Conservation (phyloP, 2,888 invertebrate species). For the Protodeltote pygarga region DNA sequence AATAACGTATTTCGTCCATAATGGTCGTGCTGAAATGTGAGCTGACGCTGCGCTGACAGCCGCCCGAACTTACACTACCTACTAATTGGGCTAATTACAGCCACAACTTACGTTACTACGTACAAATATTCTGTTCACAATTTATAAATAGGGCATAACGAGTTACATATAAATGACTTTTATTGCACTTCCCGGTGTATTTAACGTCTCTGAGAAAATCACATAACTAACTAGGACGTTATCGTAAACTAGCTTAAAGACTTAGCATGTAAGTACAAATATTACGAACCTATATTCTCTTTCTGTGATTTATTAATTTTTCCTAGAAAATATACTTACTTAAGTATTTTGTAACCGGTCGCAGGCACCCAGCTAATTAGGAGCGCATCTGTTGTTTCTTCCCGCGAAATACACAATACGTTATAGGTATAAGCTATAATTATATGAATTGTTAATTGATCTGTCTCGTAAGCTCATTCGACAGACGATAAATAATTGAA, state of each 20-base stretch:
- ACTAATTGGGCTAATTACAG: slow-evolving; percentile 38
- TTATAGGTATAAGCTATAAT: slow-evolving; percentile 6
- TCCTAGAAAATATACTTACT: slow-evolving; percentile 29
- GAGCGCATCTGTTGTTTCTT: slow-evolving; percentile 29
- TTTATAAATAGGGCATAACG: slow-evolving; percentile 33
- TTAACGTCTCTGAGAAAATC: slow-evolving; percentile 35
- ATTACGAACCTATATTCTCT: too few relatives aligned
- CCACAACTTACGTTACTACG: slow-evolving; percentile 34
- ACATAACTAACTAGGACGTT: slow-evolving; percentile 17
- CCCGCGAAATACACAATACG: slow-evolving; percentile 11
- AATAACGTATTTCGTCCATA: slow-evolving; percentile 58
- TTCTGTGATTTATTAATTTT: slow-evolving; percentile 38
- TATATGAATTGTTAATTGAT: too few relatives aligned
- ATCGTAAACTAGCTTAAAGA: slow-evolving; percentile 31
- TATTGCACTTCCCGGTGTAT: slow-evolving; percentile 43
- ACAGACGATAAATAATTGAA: too few relatives aligned
- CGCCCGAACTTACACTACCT: slow-evolving; percentile 32
- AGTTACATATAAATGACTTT: slow-evolving; percentile 38
- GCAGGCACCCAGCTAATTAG: slow-evolving; percentile 27
- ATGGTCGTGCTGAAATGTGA: slow-evolving; percentile 55
- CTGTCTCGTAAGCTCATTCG: too few relatives aligned
- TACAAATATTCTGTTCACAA: slow-evolving; percentile 18
- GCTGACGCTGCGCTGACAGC: slow-evolving; percentile 22
- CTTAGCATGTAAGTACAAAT: slow-evolving; percentile 3
- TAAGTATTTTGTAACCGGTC: slow-evolving; percentile 21